phyloP scores from a whole-genome alignment of 2,113 vertebrate genomes.

The Peucedramus taeniatus region DNA sequence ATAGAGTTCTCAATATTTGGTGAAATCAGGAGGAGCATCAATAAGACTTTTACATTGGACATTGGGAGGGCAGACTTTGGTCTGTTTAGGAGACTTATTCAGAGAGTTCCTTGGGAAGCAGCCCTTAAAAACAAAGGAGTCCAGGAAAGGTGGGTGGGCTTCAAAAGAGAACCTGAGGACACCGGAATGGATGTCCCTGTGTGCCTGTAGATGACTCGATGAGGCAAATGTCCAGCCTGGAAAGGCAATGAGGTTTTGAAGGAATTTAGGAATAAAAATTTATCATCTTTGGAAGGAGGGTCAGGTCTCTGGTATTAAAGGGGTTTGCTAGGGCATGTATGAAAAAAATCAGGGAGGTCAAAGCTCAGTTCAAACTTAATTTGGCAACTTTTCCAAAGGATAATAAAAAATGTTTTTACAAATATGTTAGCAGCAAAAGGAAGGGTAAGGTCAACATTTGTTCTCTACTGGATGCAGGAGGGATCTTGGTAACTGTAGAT shows the following conservation, averaged over 20 bases:
- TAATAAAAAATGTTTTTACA: not conserved
- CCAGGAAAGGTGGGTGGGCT: rapidly evolving
- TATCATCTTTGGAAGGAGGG: not conserved
- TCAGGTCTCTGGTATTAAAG: not conserved
- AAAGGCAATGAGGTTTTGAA: not conserved
- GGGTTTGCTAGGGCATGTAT: not conserved
- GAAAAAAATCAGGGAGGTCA: not conserved
- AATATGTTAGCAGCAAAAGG: not conserved
- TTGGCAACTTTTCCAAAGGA: not conserved
- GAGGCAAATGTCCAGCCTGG: not conserved
- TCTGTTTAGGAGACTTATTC: not conserved
- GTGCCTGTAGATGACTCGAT: rapidly evolving
- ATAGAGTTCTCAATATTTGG: not conserved
- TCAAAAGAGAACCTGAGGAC: not conserved
- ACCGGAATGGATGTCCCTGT: not conserved
- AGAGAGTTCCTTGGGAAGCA: not conserved
- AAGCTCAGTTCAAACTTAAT: not conserved
- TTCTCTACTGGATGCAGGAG: not conserved
- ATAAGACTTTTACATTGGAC: not conserved
- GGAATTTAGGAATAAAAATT: not conserved
- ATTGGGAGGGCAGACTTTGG: not conserved
- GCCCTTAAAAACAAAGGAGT: not conserved
- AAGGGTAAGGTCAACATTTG: not conserved
- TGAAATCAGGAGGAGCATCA: not conserved
- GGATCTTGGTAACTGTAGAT: not conserved